Percentiles rank a stretch among this genome's conserved stretches.
Evolutionary conservation across 1,140 invertebrate genomes (phyloP).

Genomic region (Latrodectus geometricus): DNA sequence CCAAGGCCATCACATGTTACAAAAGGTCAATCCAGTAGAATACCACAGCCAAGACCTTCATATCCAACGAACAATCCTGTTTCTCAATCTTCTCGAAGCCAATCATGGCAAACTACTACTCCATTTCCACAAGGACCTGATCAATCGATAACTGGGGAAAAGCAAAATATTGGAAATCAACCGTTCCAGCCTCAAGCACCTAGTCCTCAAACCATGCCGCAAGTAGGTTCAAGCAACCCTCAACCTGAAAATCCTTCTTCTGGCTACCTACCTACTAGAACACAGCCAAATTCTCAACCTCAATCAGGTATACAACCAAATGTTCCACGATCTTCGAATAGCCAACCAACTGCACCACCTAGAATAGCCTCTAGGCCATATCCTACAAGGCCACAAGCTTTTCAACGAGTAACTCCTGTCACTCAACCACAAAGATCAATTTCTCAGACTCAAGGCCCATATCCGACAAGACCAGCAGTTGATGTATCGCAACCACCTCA

Average conservation of each 20-base stretch:
- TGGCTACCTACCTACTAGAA: background rate
- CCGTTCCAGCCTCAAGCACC: background rate
- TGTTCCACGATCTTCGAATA: background rate
- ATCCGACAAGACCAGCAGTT: background rate
- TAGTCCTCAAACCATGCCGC: background rate
- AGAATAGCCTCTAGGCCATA: background rate
- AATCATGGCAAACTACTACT: slow-evolving; percentile 9
- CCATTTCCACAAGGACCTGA: background rate
- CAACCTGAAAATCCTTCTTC: slow-evolving; percentile 8
- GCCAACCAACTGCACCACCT: background rate
- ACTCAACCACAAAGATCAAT: background rate
- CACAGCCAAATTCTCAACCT: background rate
- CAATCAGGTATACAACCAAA: slow-evolving; percentile 8
- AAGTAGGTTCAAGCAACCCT: background rate
- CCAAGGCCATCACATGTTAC: background rate
- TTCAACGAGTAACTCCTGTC: background rate
- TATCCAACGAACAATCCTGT: background rate
- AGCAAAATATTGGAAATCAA: background rate
- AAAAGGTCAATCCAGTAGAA: background rate
- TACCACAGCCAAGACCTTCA: background rate
- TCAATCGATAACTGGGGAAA: background rate
- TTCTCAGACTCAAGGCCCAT: background rate
- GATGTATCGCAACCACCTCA: background rate
- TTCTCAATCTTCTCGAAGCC: slow-evolving; percentile 33
- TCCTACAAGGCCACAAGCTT: background rate